phyloP scores from a whole-genome alignment of 2,888 invertebrate species.

The Agriotes lineatus region DNA sequence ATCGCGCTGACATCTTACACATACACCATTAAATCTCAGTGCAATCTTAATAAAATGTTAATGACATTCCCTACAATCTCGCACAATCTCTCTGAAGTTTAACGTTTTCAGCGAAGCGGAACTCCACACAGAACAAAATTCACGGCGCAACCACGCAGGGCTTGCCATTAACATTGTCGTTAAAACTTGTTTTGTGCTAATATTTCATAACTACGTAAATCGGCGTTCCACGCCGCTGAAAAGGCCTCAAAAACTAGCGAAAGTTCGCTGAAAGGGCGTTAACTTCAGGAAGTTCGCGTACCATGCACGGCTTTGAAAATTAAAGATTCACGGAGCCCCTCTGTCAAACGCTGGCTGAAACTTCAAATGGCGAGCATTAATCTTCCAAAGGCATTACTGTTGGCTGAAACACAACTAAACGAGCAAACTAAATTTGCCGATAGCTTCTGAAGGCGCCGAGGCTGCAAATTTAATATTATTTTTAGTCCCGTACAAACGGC shows the following conservation, averaged over 20 bases:
- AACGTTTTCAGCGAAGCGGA: slow-evolving; percentile 26
- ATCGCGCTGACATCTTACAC: slow-evolving; percentile 27
- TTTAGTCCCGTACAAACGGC: slow-evolving; percentile 46
- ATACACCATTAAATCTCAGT: slow-evolving; percentile 36
- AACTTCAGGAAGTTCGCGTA: neutral
- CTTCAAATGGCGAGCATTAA: slow-evolving; percentile 31
- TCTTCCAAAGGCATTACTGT: slow-evolving; percentile 8
- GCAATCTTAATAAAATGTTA: slow-evolving; percentile 39
- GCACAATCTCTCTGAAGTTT: slow-evolving; percentile 28
- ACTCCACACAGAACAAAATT: slow-evolving; percentile 11
- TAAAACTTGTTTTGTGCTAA: slow-evolving; percentile 14
- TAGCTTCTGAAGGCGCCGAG: slow-evolving; percentile 49
- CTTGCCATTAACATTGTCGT: slow-evolving; percentile 7
- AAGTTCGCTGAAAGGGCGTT: slow-evolving; percentile 8
- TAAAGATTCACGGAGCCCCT: slow-evolving; percentile 10
- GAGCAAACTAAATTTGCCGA: slow-evolving; percentile 44
- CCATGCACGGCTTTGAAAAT: slow-evolving; percentile 15
- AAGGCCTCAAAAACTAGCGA: neutral
- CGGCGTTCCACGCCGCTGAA: neutral
- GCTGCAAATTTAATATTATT: slow-evolving; percentile 55
- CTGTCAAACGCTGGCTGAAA: slow-evolving; percentile 5
- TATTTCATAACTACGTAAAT: slow-evolving; percentile 1
- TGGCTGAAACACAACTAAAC: slow-evolving; percentile 33
- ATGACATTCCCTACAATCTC: slow-evolving; percentile 33
- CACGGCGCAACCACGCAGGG: slow-evolving; percentile 6